Base-by-base conservation (phyloP, 2,797 vertebrate genomes). In the Moxostoma hubbsi region DNA sequence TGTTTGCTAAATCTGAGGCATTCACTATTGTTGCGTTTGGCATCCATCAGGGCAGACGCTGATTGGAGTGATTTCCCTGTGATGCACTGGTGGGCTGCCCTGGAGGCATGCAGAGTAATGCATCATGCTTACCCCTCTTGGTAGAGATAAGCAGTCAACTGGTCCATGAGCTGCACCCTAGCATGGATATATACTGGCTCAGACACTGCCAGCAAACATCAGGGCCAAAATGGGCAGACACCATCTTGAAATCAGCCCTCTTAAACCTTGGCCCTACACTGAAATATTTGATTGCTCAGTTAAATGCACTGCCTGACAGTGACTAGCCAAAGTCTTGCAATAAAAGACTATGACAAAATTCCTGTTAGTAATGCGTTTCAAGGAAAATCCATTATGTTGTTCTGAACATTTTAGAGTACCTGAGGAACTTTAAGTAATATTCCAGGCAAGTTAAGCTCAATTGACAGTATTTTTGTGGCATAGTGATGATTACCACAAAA, bases 31-130 rank as follows among this genome's bases (percentile, higher is more conserved):
- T 82, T 82, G 76, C 69, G 73, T 83, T 82, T 82, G 79, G 70
- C 79, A 67, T 76, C 77, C 79, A 85, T 79, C 81, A 85, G 82
- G 74, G 50, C 77, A 85, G 87, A 86, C 89, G 91, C 86, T 89
- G 91, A 93, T 88, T 88, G 79, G 81, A 87, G 85, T 78, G 80
- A 86, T 85, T 85, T 84, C 82, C 83, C 82, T 85, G 86, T 89
- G 90, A 92, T 85, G 89, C 88, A 89, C 90, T 87, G 88, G 86
- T 91, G 88, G 85, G 84, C 82, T 85, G 89, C 81, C 90, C 88
- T 7, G 62, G 78, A 89, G 90, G 85, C 85, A 36, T 36, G 36
- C 36, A 87, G 83, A 88, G 85, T 86, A 81, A 88, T 90, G 89
- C 87, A 90, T 92, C 89, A 87, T 77, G 66, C 51, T 72, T 63